Evolutionary conservation across 2,113 vertebrate genomes (phyloP).

Genomic region (Sinocyclocheilus anophthalmus): DNA sequence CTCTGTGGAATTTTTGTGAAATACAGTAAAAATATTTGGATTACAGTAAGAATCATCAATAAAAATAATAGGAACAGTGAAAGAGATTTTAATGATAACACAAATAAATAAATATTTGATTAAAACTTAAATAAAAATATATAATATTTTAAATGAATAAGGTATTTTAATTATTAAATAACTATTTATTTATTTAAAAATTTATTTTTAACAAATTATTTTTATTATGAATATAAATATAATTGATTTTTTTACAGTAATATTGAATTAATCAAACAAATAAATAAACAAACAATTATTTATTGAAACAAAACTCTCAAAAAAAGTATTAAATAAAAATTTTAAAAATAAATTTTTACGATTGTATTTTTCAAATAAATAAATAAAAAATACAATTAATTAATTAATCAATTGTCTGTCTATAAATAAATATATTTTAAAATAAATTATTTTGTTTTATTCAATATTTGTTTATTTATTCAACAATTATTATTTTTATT

Average conservation of each 20-base stretch:
- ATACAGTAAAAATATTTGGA: background rate
- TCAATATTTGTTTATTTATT: too few relatives aligned
- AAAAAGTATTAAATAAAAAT: background rate
- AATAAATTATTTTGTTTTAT: too few relatives aligned
- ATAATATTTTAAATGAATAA: background rate
- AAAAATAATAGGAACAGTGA: background rate
- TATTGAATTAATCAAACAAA: background rate
- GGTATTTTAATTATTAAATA: background rate
- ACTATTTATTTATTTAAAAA: background rate
- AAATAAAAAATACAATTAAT: background rate
- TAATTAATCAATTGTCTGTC: too few relatives aligned
- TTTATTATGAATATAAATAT: too few relatives aligned
- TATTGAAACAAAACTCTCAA: background rate
- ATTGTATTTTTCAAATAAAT: too few relatives aligned
- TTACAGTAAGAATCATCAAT: background rate
- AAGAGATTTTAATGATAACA: background rate
- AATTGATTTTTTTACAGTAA: too few relatives aligned
- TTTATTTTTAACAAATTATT: background rate
- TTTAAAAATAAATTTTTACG: too few relatives aligned
- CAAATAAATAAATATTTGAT: too few relatives aligned
- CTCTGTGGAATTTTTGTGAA: too few relatives aligned
- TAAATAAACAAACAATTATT: background rate
- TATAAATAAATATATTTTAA: too few relatives aligned
- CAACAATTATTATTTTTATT: too few relatives aligned
- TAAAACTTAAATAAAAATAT: too few relatives aligned